Evolutionary conservation across 2,888 invertebrate genomes (phyloP).

Genomic region (Heteromyza rotundicornis): DNA sequence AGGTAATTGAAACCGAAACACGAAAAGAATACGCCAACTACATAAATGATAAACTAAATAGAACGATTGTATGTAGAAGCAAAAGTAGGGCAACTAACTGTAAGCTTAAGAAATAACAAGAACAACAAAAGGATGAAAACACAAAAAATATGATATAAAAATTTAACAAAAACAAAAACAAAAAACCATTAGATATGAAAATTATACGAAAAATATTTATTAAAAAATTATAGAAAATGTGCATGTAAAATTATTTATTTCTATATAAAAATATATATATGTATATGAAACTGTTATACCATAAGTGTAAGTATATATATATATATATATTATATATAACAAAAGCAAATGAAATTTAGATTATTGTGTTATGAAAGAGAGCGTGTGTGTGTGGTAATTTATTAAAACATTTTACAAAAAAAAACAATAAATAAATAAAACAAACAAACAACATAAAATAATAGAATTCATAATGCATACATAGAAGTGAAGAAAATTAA

Average conservation of each 20-base stretch:
- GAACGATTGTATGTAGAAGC: too few relatives aligned
- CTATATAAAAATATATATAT: slow-evolving; percentile 4
- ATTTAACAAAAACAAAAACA: not conserved
- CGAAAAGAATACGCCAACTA: too few relatives aligned
- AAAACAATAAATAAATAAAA: not conserved
- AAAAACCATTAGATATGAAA: slow-evolving; percentile 1
- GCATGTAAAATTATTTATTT: slow-evolving; percentile 21
- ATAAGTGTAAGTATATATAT: not conserved
- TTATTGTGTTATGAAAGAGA: not conserved
- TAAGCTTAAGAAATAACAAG: not conserved
- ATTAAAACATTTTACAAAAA: not conserved
- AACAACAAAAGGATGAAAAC: not conserved
- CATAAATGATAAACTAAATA: too few relatives aligned
- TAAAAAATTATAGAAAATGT: not conserved
- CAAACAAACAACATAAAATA: not conserved
- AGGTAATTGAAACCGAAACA: not conserved
- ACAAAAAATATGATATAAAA: not conserved
- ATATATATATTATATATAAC: slow-evolving; percentile 1
- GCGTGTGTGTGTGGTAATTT: not conserved
- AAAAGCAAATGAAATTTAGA: not conserved
- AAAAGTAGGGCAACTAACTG: not conserved
- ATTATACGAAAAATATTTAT: slow-evolving; percentile 5
- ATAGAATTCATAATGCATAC: not conserved
- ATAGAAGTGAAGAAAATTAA: too few relatives aligned
- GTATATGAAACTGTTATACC: not conserved